Conservation (phyloP, 2,797 vertebrate genomes). For the Poliocrania exsul region DNA sequence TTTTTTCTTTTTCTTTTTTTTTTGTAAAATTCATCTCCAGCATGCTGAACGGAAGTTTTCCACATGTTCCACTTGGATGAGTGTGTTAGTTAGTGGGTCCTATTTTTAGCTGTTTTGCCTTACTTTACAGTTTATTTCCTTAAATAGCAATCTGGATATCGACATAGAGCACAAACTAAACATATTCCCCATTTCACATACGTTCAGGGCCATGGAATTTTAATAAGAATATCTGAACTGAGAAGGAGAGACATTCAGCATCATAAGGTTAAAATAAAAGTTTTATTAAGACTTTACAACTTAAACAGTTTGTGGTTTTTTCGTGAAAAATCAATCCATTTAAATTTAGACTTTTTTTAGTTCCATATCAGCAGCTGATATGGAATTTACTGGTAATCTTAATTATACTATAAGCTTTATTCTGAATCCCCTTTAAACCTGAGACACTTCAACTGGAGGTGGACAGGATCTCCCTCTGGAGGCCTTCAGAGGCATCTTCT, state of each 20-base stretch:
- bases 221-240: not conserved
- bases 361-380: not conserved
- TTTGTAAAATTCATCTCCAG: not conserved
- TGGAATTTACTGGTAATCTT: not conserved
- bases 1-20: not conserved
- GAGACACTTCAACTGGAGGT: not conserved
- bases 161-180: slow-evolving; percentile 18
- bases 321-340: not conserved
- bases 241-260: not conserved
- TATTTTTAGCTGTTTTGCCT: slow-evolving; percentile 75
- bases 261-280: not conserved
- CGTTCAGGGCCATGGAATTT: slow-evolving; percentile 1
- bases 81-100: slow-evolving; percentile 29
- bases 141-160: slow-evolving; percentile 70
- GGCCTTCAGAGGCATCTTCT: slow-evolving; percentile 46
- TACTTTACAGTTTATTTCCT: slow-evolving; percentile 71
- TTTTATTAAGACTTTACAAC: not conserved
- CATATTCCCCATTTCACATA: slow-evolving; percentile 12
- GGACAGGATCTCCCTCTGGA: slow-evolving; percentile 65
- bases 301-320: not conserved
- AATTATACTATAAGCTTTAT: not conserved
- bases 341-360: not conserved
- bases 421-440: not conserved
- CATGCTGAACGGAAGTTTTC: slow-evolving; percentile 47
- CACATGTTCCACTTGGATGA: slow-evolving; percentile 62